Evolutionary conservation across 2,797 vertebrate species (phyloP), one percentile per base, ranked within the genome.

Genomic region (Leptatherina wallacei): DNA sequence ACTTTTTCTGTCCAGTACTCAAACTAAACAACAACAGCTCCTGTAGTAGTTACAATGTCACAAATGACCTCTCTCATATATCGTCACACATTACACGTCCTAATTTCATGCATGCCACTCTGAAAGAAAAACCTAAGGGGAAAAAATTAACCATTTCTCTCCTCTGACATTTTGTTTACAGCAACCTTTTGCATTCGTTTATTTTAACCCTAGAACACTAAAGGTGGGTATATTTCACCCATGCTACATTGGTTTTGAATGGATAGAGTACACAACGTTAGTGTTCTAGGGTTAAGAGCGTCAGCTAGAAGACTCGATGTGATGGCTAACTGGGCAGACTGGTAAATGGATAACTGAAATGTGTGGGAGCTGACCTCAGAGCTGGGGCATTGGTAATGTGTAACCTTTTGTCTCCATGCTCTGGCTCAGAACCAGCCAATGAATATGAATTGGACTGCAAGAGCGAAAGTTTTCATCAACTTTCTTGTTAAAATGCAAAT

Each of bases 321-420:
- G 84, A 89, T 64, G 73, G 67, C 64, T 87, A 80, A 91, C 87
- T 72, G 73, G 74, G 60, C 64, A 57, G 40, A 73, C 55, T 58
- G 68, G 75, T 91, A 65, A 93, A 90, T 92, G 74, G 80, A 69
- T 92, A 76, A 91, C 89, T 79, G 83, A 86, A 88, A 89, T 90
- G 87, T 79, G 77, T 74, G 72, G 59, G 81, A 82, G 78, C 60
- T 78, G 71, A 89, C 70, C 78, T 69, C 18, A 55, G 73, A 40
- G 65, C 38, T 1, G 65, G 42, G 65, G 6, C 10, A 22, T 54
- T 20, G 71, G 78, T 89, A 93, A 93, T 93, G 82, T 91, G 78
- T 93, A 92, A 94, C 65, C 82, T 24, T 32, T 3, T 54, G 73
- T 73, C 73, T 67, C 27, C 73, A 22, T 65, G 69, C 59, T 40